phyloP scores from a whole-genome alignment of 2,797 vertebrate genomes.

The Anguilla megastoma region DNA sequence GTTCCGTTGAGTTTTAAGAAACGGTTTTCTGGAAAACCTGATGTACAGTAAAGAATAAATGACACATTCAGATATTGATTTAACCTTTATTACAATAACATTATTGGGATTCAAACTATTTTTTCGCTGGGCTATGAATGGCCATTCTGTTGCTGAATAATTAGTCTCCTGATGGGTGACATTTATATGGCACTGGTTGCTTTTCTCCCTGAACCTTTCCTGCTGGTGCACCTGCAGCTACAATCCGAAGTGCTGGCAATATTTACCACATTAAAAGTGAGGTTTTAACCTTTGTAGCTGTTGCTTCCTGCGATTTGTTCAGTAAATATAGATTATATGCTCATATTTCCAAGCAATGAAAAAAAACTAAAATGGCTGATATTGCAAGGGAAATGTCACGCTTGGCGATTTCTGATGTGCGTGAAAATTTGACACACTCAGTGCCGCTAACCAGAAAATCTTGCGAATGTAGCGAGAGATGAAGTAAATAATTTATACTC shows the following conservation, averaged over 20 bases:
- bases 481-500: not conserved
- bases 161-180: not conserved
- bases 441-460: not conserved
- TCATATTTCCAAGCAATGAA: not conserved
- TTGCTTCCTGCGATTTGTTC: not conserved
- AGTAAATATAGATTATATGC: not conserved
- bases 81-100: too few relatives aligned
- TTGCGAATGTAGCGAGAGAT: not conserved
- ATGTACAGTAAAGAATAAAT: too few relatives aligned
- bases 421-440: not conserved
- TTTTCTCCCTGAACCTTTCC: not conserved
- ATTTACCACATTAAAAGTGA: not conserved
- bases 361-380: not conserved
- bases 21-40: too few relatives aligned
- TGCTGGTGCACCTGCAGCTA: not conserved
- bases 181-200: not conserved
- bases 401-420: not conserved
- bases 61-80: too few relatives aligned
- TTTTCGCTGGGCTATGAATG: too few relatives aligned
- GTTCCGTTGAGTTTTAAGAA: too few relatives aligned
- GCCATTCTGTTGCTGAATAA: not conserved
- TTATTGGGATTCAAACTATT: too few relatives aligned
- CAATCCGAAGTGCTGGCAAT: too few relatives aligned
- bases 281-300: not conserved
- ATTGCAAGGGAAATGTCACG: not conserved